phyloP scores from a whole-genome alignment of 2,113 vertebrate species.

The Lates calcarifer region DNA sequence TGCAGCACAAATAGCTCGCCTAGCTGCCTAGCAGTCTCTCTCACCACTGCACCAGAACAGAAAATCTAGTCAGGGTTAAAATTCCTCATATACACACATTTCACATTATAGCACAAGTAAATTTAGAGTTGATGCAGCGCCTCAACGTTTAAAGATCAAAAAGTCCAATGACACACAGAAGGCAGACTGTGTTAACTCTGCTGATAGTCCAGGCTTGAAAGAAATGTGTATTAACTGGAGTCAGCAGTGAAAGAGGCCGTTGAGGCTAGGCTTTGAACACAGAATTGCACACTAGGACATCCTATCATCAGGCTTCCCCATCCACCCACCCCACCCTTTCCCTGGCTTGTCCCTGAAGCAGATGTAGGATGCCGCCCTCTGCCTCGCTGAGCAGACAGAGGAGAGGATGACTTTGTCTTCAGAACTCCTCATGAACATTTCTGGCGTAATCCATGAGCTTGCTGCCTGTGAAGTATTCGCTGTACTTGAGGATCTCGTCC shows the following conservation, averaged over 20 bases:
- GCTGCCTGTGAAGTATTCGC: conserved; percentile 98
- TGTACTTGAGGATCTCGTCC: conserved; percentile 96
- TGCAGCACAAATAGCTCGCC: conserved; percentile 13
- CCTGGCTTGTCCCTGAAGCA: conserved; percentile 48
- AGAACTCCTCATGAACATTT: conserved; percentile 98
- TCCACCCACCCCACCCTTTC: not conserved
- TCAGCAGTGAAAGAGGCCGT: conserved; percentile 42
- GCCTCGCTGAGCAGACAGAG: not conserved
- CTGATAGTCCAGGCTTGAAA: conserved; percentile 34
- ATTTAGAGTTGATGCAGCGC: conserved; percentile 34
- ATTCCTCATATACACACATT: conserved; percentile 76
- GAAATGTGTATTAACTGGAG: conserved; percentile 22
- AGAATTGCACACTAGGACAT: conserved; percentile 58
- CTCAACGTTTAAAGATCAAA: conserved; percentile 19
- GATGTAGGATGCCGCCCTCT: not conserved
- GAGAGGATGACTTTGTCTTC: conserved; percentile 53
- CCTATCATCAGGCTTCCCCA: not conserved
- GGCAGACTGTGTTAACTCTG: conserved; percentile 31
- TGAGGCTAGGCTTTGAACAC: conserved; percentile 49
- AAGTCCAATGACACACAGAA: conserved; percentile 43
- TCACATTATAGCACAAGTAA: conserved; percentile 38
- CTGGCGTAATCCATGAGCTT: conserved; percentile 98
- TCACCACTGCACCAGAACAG: conserved; percentile 4
- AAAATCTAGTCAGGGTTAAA: conserved; percentile 12
- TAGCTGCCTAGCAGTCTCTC: conserved; percentile 4